Evolutionary conservation across 2,113 vertebrate genomes (phyloP).

Genomic region (Eupsittula cactorum): DNA sequence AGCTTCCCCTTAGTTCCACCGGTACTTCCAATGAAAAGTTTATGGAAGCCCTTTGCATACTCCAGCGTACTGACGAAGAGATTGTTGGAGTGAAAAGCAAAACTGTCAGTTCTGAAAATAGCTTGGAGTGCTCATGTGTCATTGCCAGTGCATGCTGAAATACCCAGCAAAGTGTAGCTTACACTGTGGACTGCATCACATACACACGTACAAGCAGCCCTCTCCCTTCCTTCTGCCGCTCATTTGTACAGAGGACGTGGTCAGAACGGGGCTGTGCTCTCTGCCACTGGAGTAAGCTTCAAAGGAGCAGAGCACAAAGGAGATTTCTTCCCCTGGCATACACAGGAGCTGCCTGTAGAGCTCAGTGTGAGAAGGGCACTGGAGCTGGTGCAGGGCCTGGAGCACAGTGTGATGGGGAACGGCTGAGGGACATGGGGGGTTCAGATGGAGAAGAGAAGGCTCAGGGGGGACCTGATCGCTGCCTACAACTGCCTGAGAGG

Average conservation of each 20-base stretch:
- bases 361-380: neutral
- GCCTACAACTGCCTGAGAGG: too few species aligned
- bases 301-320: constrained; percentile 1
- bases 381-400: neutral
- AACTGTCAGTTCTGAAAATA: constrained; percentile 61
- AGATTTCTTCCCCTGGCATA: neutral
- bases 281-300: constrained; percentile 2
- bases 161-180: constrained; percentile 44
- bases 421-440: neutral
- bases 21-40: constrained; percentile 48
- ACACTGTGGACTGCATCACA: constrained; percentile 4
- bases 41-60: constrained; percentile 37
- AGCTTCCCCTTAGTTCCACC: neutral
- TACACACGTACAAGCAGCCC: neutral
- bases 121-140: constrained; percentile 44
- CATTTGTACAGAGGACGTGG: constrained; percentile 9
- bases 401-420: neutral
- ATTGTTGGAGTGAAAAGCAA: constrained; percentile 44
- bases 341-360: neutral
- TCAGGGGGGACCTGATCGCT: too few species aligned
- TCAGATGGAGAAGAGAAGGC: neutral
- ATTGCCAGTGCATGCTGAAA: constrained; percentile 18
- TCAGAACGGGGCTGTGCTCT: neutral
- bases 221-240: neutral
- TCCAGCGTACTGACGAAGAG: constrained; percentile 35